phyloP scores from a whole-genome alignment of 2,113 vertebrate species.

The Elaphurus davidianus region DNA sequence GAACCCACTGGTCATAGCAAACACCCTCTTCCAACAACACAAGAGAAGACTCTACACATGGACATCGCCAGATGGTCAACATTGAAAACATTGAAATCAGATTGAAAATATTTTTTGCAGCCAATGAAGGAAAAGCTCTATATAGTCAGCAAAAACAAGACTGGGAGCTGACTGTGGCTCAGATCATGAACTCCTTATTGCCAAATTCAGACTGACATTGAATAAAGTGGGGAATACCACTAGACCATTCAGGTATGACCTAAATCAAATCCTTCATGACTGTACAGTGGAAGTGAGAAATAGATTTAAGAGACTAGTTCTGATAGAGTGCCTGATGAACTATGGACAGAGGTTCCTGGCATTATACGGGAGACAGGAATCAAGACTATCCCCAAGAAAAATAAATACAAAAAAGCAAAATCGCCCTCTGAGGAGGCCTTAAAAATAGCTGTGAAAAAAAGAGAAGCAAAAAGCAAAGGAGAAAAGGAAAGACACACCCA shows the following conservation, averaged over 20 bases:
- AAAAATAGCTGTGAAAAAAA: not conserved
- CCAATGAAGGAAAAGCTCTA: not conserved
- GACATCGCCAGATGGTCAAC: not conserved
- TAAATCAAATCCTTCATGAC: not conserved
- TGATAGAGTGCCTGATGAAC: not conserved
- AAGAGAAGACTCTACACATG: not conserved
- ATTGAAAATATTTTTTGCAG: not conserved
- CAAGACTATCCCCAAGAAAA: not conserved
- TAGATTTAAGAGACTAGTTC: not conserved
- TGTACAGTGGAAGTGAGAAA: not conserved
- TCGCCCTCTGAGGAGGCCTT: not conserved
- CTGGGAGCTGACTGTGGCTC: not conserved
- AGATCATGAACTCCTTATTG: not conserved
- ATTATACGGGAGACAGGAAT: not conserved
- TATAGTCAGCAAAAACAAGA: not conserved
- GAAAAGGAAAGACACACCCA: not conserved
- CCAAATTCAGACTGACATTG: not conserved
- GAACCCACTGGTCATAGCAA: not conserved
- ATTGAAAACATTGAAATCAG: not conserved
- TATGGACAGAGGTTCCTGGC: fast-evolving
- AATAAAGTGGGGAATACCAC: not conserved
- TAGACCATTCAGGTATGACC: not conserved
- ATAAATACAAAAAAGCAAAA: not conserved
- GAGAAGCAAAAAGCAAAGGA: not conserved
- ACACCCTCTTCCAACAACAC: not conserved